Base-by-base conservation (phyloP, 2,888 invertebrate genomes). In the Falcaria lacertinaria region DNA sequence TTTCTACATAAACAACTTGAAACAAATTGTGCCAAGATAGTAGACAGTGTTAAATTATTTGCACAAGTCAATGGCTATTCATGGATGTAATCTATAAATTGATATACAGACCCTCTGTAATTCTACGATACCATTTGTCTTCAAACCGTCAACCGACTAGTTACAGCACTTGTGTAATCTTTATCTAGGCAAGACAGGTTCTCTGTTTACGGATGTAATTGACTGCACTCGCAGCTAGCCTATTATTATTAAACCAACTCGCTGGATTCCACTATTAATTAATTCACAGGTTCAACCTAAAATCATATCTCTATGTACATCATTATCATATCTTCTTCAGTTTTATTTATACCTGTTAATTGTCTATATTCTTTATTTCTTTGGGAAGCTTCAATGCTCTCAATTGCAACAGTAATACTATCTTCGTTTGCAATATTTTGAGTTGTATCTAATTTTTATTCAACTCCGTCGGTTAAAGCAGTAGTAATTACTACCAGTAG, bases 191-290 rank as follows among this genome's bases (percentile, higher is more conserved):
- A 34, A 34, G 45, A 45, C 45, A 44, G 38, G 43, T 52, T 52
- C 37, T 50, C 45, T 39, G 28, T 52, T 35, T 45, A 48, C 48
- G 51, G 54, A 52, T 43, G 22, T 51, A 53, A 58, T 52, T 53
- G 45, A 15, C 37, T 37, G 37, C 37, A 37, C 14, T 25, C 37
- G 45, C 47, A 48, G 39, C 32, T 42, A 42, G 49, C 44, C 39
- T 32, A 38, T 48, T 47, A 33, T 48, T 47, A 33, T 28, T 47
- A 39, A 39, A 49, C 38, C 54, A 44, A 45, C 44, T 48, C 44
- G 44, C 41, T 47, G 41, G 38, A 37, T 22, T 22, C 15, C 37
- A 36, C 16, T 22, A 37, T 37, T 37, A 15, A 37, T 25, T 22
- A 37, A 37, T 37, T 15, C 22, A 37, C 14, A 28, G 11, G 11